Evolutionary conservation across 2,888 invertebrate species (phyloP), one percentile per base, ranked within the genome.

Genomic region (Lycaena phlaeas): DNA sequence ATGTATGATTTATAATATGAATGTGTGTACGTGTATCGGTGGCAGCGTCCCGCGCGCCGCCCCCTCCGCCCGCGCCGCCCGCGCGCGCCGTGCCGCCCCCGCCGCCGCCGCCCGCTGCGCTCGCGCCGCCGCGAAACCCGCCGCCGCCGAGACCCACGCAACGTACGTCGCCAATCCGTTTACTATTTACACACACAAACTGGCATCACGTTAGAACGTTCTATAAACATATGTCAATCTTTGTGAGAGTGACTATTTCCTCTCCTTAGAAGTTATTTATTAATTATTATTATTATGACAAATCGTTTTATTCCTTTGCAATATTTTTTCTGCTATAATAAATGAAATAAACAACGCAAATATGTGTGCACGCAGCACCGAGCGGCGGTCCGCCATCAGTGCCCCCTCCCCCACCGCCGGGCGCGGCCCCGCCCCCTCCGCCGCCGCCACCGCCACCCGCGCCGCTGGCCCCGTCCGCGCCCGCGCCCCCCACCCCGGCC

Each of bases 11-110:
- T n/a, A n/a, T n/a, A n/a, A n/a, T n/a, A n/a, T n/a, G n/a, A n/a
- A n/a, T n/a, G n/a, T n/a, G n/a, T n/a, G n/a, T n/a, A n/a, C n/a
- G n/a, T n/a, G n/a, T n/a, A n/a, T n/a, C n/a, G n/a, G n/a, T 12
- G 39, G 7, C 50, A 70, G 78, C 77, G 41, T 72, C 74, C 43
- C 86, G 78, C 29, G 78, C 87, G 29, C 87, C 87, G 27, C 89
- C 88, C 4, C 88, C 88, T 46, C 87, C 89, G 17, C 88, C 88
- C n/a, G 78, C 88, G 47, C 87, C 89, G 17, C 88, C 88, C 11
- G 78, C 88, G 56, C 85, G 88, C 49, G 69, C 76, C 15, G 70
- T 82, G 29, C 81, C 84, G 34, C 75, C 82, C 28, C 75, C 74
- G 18, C 75, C 53, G 12, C 41, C 68, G 41, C 62, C 67, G 38